Conservation (phyloP, 92 coral and sea anemone genomes). For the Parazoanthus atlanticus region DNA sequence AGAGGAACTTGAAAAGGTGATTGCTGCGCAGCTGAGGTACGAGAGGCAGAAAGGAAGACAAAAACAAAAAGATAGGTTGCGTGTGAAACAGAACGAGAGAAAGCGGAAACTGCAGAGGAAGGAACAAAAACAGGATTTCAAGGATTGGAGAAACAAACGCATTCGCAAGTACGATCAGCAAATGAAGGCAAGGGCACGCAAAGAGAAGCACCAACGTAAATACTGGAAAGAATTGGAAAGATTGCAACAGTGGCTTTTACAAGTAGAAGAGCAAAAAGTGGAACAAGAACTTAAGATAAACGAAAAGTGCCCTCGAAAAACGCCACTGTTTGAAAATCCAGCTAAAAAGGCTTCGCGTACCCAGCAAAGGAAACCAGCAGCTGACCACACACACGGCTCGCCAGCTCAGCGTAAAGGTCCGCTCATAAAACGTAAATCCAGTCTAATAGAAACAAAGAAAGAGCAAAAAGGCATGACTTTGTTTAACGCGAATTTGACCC, state of each 20-base stretch:
- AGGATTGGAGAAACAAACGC: slow-evolving; percentile 16
- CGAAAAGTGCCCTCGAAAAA: slow-evolving; percentile 18
- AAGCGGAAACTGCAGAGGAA: slow-evolving; percentile 14
- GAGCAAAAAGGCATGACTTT: slow-evolving; percentile 2
- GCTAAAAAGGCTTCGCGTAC: slow-evolving; percentile 11
- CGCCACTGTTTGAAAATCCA: slow-evolving; percentile 16
- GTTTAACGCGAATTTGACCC: slow-evolving; percentile 31
- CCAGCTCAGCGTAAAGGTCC: not conserved
- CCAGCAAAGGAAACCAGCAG: not conserved
- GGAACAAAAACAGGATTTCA: not conserved
- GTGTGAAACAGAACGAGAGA: not conserved
- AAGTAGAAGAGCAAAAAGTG: slow-evolving; percentile 64
- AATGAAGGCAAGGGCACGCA: not conserved
- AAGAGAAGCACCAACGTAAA: not conserved
- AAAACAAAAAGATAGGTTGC: not conserved
- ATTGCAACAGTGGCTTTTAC: slow-evolving; percentile 68
- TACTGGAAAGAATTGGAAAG: slow-evolving; percentile 59
- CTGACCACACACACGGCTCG: not conserved
- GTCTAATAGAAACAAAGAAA: slow-evolving; percentile 19
- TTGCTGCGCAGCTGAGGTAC: slow-evolving; percentile 17
- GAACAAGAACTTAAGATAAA: slow-evolving; percentile 56
- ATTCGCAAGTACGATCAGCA: not conserved
- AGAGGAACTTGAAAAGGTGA: slow-evolving; percentile 17
- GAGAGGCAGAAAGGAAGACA: slow-evolving; percentile 12
- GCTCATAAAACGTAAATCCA: not conserved